Evolutionary conservation across 2,113 vertebrate genomes (phyloP).

Genomic region (Narcine bancroftii): DNA sequence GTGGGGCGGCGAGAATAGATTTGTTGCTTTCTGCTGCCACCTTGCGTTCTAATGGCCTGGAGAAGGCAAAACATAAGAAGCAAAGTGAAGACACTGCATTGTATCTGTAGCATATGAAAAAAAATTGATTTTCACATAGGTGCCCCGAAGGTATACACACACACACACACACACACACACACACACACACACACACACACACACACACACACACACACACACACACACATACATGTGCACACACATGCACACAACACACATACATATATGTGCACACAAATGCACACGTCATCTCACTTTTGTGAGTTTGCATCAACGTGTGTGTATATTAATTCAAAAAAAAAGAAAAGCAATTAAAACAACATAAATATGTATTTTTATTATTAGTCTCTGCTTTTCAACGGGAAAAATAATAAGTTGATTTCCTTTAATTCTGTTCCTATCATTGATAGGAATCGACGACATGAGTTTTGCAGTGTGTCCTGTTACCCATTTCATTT

Average conservation of each 20-base stretch:
- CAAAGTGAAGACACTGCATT: neutral
- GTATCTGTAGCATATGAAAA: neutral
- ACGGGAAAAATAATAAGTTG: neutral
- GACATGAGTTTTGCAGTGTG: neutral
- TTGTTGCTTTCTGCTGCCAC: slow-evolving; percentile 12
- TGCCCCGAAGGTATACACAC: neutral
- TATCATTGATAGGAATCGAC: neutral
- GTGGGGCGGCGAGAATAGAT: neutral
- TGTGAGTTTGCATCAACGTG: too few relatives aligned
- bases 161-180: too few relatives aligned
- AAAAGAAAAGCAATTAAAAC: too few relatives aligned
- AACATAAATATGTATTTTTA: neutral
- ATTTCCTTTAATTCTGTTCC: neutral
- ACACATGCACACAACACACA: too few relatives aligned
- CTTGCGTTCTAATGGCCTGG: neutral
- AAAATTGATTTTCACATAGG: neutral
- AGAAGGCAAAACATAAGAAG: neutral
- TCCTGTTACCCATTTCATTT: neutral
- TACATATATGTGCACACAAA: too few relatives aligned
- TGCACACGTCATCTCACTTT: too few relatives aligned
- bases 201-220: too few relatives aligned
- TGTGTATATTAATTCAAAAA: too few relatives aligned
- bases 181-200: too few relatives aligned
- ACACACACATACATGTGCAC: too few relatives aligned
- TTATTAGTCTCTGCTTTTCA: neutral